phyloP scores from a whole-genome alignment of 2,888 invertebrate genomes.

The Perithous albicinctus region DNA sequence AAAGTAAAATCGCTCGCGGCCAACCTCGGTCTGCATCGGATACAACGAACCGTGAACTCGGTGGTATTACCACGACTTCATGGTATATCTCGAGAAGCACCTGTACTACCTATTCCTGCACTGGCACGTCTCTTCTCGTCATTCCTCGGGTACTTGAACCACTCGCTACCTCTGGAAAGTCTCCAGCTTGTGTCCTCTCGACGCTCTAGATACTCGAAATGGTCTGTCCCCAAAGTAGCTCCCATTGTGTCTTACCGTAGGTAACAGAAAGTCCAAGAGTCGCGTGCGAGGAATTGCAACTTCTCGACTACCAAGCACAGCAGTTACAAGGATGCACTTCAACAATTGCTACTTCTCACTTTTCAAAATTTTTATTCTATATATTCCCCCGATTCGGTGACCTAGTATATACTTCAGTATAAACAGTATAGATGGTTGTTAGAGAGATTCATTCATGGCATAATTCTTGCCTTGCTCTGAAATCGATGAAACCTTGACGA shows the following conservation, averaged over 20 bases:
- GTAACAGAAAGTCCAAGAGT: slow-evolving; percentile 1
- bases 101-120: slow-evolving; percentile 7
- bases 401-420: not conserved
- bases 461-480: too few species aligned
- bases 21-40: slow-evolving; percentile 42
- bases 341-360: slow-evolving; percentile 12
- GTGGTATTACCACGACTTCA: too few species aligned
- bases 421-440: not conserved
- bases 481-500: too few species aligned
- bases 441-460: not conserved
- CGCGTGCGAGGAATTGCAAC: slow-evolving; percentile 47
- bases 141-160: slow-evolving; percentile 2
- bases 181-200: slow-evolving; percentile 20
- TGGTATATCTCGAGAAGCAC: not conserved
- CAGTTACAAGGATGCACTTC: not conserved
- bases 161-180: slow-evolving; percentile 13
- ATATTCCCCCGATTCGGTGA: not conserved
- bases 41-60: slow-evolving; percentile 53
- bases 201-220: slow-evolving; percentile 45
- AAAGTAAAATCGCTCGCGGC: slow-evolving; percentile 52
- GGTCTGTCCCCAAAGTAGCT: slow-evolving; percentile 52
- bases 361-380: not conserved
- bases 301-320: slow-evolving; percentile 4
- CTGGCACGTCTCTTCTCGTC: slow-evolving; percentile 6
- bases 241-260: slow-evolving; percentile 50